Conservation (phyloP, 1,140 invertebrate genomes). For the Tetramorium parvispinum region DNA sequence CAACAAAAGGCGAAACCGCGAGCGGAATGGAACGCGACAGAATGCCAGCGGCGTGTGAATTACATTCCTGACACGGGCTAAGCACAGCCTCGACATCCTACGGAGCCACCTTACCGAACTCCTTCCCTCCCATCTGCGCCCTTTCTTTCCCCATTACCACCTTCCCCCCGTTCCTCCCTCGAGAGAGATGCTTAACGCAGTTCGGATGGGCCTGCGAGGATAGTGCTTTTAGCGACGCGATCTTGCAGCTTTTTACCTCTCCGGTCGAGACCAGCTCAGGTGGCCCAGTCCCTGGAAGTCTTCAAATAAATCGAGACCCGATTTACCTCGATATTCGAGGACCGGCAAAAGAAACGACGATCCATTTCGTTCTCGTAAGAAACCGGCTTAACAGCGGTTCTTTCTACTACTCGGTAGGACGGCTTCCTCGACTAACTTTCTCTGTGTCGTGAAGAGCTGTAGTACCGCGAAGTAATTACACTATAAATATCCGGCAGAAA, state of each 20-base stretch:
- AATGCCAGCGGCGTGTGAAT: conserved; percentile 82
- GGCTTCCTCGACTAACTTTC: conserved; percentile 21
- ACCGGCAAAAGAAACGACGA: not conserved
- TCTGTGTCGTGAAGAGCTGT: not conserved
- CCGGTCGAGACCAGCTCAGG: conserved; percentile 21
- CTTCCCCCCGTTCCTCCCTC: conserved; percentile 4
- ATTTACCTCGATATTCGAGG: conserved; percentile 46
- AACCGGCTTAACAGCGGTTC: not conserved
- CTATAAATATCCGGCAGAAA: conserved; percentile 16
- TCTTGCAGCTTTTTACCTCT: conserved; percentile 66
- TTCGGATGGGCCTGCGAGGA: not conserved
- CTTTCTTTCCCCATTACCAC: conserved; percentile 47
- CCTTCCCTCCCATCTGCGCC: conserved; percentile 58
- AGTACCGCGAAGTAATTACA: conserved; percentile 13
- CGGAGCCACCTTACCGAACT: conserved; percentile 75
- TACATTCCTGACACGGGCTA: conserved; percentile 83
- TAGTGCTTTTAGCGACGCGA: conserved; percentile 26
- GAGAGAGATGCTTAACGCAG: conserved; percentile 35
- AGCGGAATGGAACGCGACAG: conserved; percentile 77
- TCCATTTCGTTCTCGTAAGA: conserved; percentile 22
- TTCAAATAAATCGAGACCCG: conserved; percentile 55
- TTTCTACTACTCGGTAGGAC: conserved; percentile 2
- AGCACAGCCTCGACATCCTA: conserved; percentile 75
- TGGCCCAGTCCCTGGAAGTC: conserved; percentile 57
- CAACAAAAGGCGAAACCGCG: conserved; percentile 73